Conservation (phyloP, 1,140 invertebrate genomes). For the Lepidostoma basale region DNA sequence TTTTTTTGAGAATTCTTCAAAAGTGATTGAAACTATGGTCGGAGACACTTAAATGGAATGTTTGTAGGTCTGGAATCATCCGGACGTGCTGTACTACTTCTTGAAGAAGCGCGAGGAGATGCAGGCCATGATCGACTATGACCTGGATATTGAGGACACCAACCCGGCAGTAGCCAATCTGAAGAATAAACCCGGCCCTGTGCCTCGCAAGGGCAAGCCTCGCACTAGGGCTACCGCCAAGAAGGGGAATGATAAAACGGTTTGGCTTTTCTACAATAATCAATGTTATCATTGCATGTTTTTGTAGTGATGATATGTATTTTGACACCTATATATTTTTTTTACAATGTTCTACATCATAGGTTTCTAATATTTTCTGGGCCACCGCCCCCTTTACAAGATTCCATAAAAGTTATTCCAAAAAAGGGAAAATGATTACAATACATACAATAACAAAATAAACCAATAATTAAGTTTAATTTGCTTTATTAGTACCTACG, state of each 20-base stretch:
- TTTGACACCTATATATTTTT: no score
- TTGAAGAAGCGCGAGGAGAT: conserved; percentile 80
- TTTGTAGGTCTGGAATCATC: conserved; percentile 96
- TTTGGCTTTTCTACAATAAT: conserved; percentile 44
- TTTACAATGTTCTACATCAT: no score
- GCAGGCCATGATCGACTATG: conserved; percentile 84
- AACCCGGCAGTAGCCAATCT: conserved; percentile 48
- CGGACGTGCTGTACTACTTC: conserved; percentile 94
- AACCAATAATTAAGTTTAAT: no score
- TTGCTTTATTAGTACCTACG: no score
- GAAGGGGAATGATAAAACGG: conserved; percentile 47
- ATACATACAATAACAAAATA: no score
- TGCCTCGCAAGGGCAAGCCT: conserved; percentile 51
- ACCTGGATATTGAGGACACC: conserved; percentile 79
- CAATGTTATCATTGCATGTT: no score
- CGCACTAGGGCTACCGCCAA: not conserved
- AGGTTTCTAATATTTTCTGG: no score
- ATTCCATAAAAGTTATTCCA: no score
- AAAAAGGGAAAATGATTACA: no score
- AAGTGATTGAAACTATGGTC: not conserved
- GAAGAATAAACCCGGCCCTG: conserved; percentile 53
- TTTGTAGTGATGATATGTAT: no score
- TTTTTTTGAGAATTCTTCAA: not conserved
- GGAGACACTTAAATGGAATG: not conserved
- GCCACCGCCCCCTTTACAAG: no score